Conservation (phyloP, 2,113 vertebrate species). For the Scomber japonicus region DNA sequence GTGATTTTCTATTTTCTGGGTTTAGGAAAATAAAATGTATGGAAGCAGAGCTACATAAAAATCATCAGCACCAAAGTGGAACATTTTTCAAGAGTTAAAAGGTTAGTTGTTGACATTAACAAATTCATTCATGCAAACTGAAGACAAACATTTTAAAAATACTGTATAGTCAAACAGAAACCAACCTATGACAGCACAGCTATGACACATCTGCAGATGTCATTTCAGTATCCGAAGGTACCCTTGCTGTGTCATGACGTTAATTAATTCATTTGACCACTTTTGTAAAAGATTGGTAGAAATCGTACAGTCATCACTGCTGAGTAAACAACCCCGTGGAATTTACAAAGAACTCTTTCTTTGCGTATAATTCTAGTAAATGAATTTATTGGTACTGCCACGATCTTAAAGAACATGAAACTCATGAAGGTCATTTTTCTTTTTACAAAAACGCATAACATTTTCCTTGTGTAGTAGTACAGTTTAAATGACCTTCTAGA, state of each 20-base stretch:
- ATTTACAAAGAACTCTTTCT: not conserved
- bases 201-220: not conserved
- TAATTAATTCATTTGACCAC: conserved; percentile 22
- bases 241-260: not conserved
- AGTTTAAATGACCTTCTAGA: not conserved
- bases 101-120: not conserved
- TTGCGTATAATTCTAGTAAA: conserved; percentile 16
- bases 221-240: not conserved
- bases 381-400: not conserved
- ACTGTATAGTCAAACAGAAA: not conserved
- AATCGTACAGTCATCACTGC: conserved; percentile 13
- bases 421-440: too few relatives aligned
- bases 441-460: not conserved
- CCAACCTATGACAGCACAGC: not conserved
- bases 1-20: not conserved
- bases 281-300: conserved; percentile 11
- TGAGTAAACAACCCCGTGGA: not conserved
- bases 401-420: not conserved
- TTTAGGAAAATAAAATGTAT: not conserved
- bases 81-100: not conserved
- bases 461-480: not conserved
- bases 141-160: not conserved
- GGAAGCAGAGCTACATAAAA: not conserved
- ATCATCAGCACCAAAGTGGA: not conserved
- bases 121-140: not conserved